These are phyloP conservation scores for Luffia ferchaultella DNA, from an alignment of 2,888 invertebrate species.

Conservation along the genomic window DNA sequence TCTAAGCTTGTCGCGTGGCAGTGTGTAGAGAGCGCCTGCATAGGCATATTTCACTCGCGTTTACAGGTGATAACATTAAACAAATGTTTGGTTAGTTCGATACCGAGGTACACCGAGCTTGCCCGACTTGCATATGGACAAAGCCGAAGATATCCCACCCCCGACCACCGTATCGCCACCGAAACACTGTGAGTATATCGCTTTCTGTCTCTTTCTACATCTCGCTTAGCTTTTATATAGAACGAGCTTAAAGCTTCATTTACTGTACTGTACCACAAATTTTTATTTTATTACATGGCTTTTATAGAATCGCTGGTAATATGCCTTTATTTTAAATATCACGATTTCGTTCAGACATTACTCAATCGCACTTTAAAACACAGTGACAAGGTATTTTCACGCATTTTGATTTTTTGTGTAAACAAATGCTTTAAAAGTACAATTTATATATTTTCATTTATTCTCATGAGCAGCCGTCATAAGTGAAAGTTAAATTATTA, in stretches of 20 bases:
- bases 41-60: constrained; percentile 47
- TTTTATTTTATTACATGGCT: too few species aligned
- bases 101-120: constrained; percentile 46
- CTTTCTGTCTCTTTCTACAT: not conserved
- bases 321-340: too few species aligned
- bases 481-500: too few species aligned
- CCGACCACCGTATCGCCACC: not conserved
- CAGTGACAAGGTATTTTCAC: too few species aligned
- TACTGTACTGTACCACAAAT: too few species aligned
- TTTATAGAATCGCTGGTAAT: too few species aligned
- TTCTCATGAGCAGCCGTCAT: too few species aligned
- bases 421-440: too few species aligned
- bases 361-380: too few species aligned
- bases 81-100: constrained; percentile 64
- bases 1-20: not conserved
- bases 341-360: too few species aligned
- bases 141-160: not conserved
- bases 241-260: not conserved
- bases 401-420: too few species aligned
- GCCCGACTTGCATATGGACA: constrained; percentile 19
- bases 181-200: not conserved
- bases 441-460: too few species aligned
- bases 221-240: not conserved
- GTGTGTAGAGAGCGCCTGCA: constrained; percentile 29
- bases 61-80: constrained; percentile 64